A percentile compares a stretch with the other conserved stretches of the same genome.
phyloP scores from a whole-genome alignment of 2,888 invertebrate genomes.

The Tachina grossa region DNA sequence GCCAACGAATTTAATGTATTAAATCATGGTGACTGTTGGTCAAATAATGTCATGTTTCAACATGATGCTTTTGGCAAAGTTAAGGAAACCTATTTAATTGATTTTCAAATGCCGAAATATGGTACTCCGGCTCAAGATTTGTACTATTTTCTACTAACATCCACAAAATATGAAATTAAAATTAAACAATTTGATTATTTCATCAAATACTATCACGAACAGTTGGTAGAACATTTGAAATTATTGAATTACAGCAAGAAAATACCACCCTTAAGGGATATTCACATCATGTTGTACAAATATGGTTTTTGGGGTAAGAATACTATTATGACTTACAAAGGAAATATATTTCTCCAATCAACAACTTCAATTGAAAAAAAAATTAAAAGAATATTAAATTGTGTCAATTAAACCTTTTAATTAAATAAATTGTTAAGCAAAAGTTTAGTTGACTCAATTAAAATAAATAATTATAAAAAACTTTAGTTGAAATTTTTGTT shows the following conservation, averaged over 20 bases:
- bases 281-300: conserved; percentile 73
- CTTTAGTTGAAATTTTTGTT: no score
- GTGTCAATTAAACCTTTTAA: no score
- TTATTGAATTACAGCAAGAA: conserved; percentile 75
- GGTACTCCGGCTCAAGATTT: conserved; percentile 76
- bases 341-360: no score
- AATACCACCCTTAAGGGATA: conserved; percentile 72
- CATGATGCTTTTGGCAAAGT: conserved; percentile 72
- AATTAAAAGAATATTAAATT: no score
- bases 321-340: no score
- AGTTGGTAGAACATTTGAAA: conserved; percentile 74
- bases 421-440: no score
- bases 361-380: no score
- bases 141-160: conserved; percentile 76
- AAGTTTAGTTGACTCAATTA: no score
- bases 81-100: conserved; percentile 75
- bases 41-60: conserved; percentile 79
- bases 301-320: conserved; percentile 73
- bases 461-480: no score
- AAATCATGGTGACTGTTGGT: conserved; percentile 77
- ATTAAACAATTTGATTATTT: conserved; percentile 77
- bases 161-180: conserved; percentile 75
- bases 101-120: conserved; percentile 74
- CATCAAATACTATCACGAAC: conserved; percentile 76
- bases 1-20: conserved; percentile 76